Evolutionary conservation across 2,797 vertebrate species (phyloP), one percentile per base, ranked within the genome.

Genomic region (Xiphophorus birchmanni): DNA sequence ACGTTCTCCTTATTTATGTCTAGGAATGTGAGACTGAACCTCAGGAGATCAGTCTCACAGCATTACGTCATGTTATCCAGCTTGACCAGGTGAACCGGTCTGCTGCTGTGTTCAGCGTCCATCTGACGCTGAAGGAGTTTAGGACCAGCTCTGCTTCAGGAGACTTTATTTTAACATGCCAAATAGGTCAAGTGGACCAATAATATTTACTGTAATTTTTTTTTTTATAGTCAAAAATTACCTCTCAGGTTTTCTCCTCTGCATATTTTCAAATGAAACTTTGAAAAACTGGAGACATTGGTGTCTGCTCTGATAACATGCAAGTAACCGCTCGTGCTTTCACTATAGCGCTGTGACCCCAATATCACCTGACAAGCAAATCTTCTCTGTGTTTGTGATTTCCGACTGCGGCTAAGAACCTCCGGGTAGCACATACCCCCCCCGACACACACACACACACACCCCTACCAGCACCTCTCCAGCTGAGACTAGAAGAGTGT

Each of bases 401-500:
- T 87, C 75, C 21, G 35, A 69, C 21, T 42, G 71, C 18, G 40
- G 29, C 65, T 69, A 37, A 81, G 37, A 86, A 73, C 67, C 72
- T n/a, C 79, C 65, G 81, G 78, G 73, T 78, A 52, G 87, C 79
- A 67, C 74, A 35, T 32, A 63, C 58, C 9, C 17, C 63, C 18
- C 32, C 37, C 2, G 4, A 63, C n/a, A 86, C 77, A 60, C 74
- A 35, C 60, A 21, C 32, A 40, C 37, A 12, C 65, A 2, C 37
- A 12, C 37, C 11, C 37, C 26, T 6, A 42, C 65, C 18, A 23
- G 10, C 21, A 44, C 63, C 73, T 81, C 90, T 82, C 88, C 74
- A 32, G 82, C 85, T 82, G 89, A 86, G 86, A 81, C 81, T 75
- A 74, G 87, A 85, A 89, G 81, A 75, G 84, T 93, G 90, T 94